These are phyloP conservation scores for Geodia barretti DNA, from an alignment of 37 sponge, comb jelly and placozoan species.

Conservation along the genomic window DNA sequence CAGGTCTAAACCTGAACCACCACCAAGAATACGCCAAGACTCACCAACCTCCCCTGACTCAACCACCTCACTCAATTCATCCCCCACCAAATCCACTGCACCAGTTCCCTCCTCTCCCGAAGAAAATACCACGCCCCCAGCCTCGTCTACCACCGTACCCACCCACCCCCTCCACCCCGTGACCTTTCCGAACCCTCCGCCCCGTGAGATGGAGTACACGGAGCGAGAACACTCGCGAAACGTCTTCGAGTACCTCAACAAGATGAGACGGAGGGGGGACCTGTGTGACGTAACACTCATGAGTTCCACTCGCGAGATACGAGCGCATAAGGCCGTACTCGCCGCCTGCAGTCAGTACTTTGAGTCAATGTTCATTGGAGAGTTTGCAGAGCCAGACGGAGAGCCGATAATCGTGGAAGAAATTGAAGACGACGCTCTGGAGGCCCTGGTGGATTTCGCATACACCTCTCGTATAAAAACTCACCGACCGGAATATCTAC, in stretches of 20 bases:
- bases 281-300: slow-evolving; percentile 72
- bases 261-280: slow-evolving; percentile 59
- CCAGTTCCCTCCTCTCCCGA: not conserved
- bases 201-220: slow-evolving; percentile 50
- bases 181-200: slow-evolving; percentile 39
- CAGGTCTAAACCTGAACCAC: not conserved
- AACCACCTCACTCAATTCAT: not conserved
- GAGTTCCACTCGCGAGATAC: slow-evolving; percentile 17
- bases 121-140: not conserved
- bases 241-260: slow-evolving; percentile 59
- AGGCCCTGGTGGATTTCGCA: slow-evolving; percentile 59
- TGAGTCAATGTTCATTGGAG: slow-evolving; percentile 76
- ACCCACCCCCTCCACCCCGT: slow-evolving; percentile 31
- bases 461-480: slow-evolving; percentile 71
- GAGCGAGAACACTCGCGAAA: slow-evolving; percentile 63
- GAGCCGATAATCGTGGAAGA: slow-evolving; percentile 66
- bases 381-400: slow-evolving; percentile 57
- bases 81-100: not conserved
- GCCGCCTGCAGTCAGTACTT: slow-evolving; percentile 75
- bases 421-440: slow-evolving; percentile 52
- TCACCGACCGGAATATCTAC: slow-evolving; percentile 75
- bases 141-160: not conserved
- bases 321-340: slow-evolving; percentile 74
- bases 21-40: no score
- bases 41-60: not conserved